Percentiles rank a stretch among this genome's conserved stretches.
phyloP scores from a whole-genome alignment of 2,113 vertebrate genomes.

The Atherinomorus stipes region DNA sequence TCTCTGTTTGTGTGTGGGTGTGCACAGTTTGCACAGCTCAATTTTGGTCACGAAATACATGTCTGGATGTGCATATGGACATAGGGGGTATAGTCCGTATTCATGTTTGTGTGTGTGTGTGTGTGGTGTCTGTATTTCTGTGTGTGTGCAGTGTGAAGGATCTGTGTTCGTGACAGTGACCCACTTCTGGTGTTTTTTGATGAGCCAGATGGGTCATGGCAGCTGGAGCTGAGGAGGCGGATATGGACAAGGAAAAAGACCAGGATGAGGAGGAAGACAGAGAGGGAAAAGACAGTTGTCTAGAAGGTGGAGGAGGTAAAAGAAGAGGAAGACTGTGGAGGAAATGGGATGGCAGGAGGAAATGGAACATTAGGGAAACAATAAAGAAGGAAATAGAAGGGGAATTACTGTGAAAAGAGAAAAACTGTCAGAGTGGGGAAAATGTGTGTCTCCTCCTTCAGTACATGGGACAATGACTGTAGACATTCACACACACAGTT shows the following conservation, averaged over 20 bases:
- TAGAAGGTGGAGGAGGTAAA: conserved; percentile 8
- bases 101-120: conserved; percentile 36
- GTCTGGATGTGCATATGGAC: conserved; percentile 36
- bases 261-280: conserved; percentile 30
- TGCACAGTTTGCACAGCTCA: conserved; percentile 15
- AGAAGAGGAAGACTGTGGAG: conserved; percentile 1
- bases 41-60: conserved; percentile 50
- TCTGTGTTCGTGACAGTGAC: conserved; percentile 76
- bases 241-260: conserved; percentile 46
- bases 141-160: conserved; percentile 48
- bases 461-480: conserved; percentile 60
- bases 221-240: conserved; percentile 68
- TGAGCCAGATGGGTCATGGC: conserved; percentile 75
- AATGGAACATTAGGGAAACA: conserved; percentile 8
- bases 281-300: conserved; percentile 4
- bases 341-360: neutral
- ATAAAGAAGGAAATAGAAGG: neutral
- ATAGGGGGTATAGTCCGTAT: conserved; percentile 10
- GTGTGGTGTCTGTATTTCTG: conserved; percentile 28
- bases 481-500: conserved; percentile 48
- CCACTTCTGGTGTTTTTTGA: conserved; percentile 80
- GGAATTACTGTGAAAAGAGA: neutral
- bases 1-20: neutral
- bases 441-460: conserved; percentile 10
- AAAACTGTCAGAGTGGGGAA: neutral